Evolutionary conservation across 2,113 vertebrate genomes (phyloP).

Genomic region (Petrocephalus zakoni): DNA sequence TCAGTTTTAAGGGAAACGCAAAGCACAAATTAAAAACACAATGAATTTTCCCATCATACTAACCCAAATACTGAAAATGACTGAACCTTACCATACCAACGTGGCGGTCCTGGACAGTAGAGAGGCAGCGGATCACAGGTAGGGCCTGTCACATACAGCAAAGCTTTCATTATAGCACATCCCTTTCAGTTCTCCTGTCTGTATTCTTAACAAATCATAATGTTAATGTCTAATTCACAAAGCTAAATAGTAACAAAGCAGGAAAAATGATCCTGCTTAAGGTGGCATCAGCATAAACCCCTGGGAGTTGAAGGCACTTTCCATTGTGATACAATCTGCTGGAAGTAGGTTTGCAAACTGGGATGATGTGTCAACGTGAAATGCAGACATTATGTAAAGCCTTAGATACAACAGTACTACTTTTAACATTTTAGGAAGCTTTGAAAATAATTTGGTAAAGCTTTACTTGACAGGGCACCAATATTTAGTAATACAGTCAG

Average conservation of each 20-base stretch:
- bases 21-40: not conserved
- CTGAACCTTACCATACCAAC: conserved; percentile 8
- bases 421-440: not conserved
- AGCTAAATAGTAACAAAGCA: not conserved
- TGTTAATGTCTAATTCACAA: not conserved
- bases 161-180: not conserved
- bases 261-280: too few species aligned
- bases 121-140: not conserved
- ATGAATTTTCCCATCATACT: not conserved
- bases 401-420: not conserved
- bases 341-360: not conserved
- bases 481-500: not conserved
- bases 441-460: not conserved
- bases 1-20: not conserved
- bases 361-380: not conserved
- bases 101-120: not conserved
- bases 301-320: not conserved
- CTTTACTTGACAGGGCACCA: not conserved
- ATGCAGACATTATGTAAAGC: not conserved
- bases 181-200: not conserved
- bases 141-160: not conserved
- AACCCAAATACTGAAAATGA: not conserved
- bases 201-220: not conserved
- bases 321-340: not conserved
- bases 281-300: too few species aligned